phyloP scores from a whole-genome alignment of 2,888 invertebrate genomes.

The Cephus pulcher region DNA sequence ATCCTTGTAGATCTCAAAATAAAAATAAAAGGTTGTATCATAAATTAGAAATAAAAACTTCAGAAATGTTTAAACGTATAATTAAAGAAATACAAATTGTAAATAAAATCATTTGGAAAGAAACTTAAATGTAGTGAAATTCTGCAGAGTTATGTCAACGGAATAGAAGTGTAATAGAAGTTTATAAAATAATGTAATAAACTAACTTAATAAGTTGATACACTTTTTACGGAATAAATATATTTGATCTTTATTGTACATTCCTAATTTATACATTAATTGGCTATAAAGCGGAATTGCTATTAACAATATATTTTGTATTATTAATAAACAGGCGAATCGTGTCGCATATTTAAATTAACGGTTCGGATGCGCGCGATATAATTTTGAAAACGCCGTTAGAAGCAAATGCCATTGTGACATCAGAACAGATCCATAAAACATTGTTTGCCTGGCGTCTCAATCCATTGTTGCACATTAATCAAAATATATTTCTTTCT shows the following conservation, averaged over 20 bases:
- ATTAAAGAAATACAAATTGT: conserved; percentile 3
- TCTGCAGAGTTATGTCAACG: background rate
- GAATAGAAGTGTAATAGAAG: background rate
- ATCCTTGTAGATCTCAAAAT: conserved; percentile 12
- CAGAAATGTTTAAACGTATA: conserved; percentile 2
- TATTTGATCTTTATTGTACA: conserved; percentile 19
- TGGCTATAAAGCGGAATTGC: conserved; percentile 36
- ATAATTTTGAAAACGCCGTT: background rate
- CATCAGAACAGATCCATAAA: background rate
- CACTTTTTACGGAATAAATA: background rate
- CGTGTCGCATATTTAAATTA: background rate
- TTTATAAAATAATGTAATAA: background rate
- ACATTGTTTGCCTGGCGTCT: background rate
- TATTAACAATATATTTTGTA: background rate
- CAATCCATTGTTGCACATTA: background rate
- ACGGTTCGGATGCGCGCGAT: background rate
- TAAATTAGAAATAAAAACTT: background rate
- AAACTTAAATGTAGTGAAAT: background rate
- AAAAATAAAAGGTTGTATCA: conserved; percentile 8
- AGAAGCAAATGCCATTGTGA: background rate
- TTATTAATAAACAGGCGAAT: background rate
- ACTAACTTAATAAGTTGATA: background rate
- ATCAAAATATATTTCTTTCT: background rate
- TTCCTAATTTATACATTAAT: conserved; percentile 42
- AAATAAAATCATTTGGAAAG: background rate